Base-by-base conservation (phyloP, 2,797 vertebrate genomes). In the Atherinosoma microstoma region DNA sequence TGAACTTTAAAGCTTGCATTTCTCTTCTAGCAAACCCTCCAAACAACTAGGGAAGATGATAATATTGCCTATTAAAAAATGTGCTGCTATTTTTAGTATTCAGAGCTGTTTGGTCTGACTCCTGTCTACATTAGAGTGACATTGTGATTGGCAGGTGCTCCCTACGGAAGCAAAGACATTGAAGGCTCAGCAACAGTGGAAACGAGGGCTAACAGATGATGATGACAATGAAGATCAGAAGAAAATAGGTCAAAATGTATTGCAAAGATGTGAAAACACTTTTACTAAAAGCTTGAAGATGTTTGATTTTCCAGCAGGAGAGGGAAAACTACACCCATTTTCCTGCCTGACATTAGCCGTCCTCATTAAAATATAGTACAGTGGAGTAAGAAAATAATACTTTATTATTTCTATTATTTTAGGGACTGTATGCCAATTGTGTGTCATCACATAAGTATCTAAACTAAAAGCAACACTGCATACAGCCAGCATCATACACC, bases 61-160 rank as follows among this genome's bases (percentile, higher is more conserved):
- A 29, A 29, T 15, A 29, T 29, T 27, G 13, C 13, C 53, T 54
- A 9, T 51, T 29, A 15, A 30, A 32, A 47, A 27, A 66, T 59
- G 13, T 4, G 0, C 18, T n/a, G 12, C 35, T 56, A 3, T 57
- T 74, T 64, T 83, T 57, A n/a, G 42, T 56, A 73, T 83, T 79
- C 35, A 34, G 75, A 53, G 32, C 16, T 53, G 22, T 54, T 64
- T 60, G 58, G 51, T 59, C 36, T 75, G 66, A 85, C 65, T 76
- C 35, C 76, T 67, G 75, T 68, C 62, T 60, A 36, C 57, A 60
- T 58, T 27, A 59, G 70, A 59, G 66, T 1, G 38, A 42, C 11
- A 0, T 13, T 34, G 61, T 78, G 82, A 88, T 70, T 83, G 82
- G 58, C 72, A 72, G 72, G 27, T 38, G 29, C 34, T 70, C 20